Conservation (phyloP, 2,888 invertebrate genomes). For the Caenorhabditis panamensis region DNA sequence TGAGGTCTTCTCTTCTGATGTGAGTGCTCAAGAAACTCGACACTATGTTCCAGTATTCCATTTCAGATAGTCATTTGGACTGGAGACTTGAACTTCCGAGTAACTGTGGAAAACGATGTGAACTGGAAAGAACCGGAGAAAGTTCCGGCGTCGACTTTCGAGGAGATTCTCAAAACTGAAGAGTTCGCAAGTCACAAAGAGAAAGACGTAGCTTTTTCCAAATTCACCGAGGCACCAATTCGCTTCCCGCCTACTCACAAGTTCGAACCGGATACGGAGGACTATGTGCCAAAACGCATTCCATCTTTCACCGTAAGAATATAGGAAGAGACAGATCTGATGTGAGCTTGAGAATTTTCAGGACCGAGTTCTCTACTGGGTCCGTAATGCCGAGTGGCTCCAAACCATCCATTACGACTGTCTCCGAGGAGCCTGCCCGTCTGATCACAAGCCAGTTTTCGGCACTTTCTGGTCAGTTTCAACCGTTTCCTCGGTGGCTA, state of each 20-base stretch:
- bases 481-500: not conserved
- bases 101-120: slow-evolving; percentile 53
- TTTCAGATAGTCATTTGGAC: slow-evolving; percentile 75
- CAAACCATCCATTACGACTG: slow-evolving; percentile 69
- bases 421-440: slow-evolving; percentile 69
- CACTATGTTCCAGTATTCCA: not conserved
- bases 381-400: slow-evolving; percentile 49
- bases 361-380: slow-evolving; percentile 75
- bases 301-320: slow-evolving; percentile 75
- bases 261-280: slow-evolving; percentile 68
- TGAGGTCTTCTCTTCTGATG: slow-evolving; percentile 68
- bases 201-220: slow-evolving; percentile 58
- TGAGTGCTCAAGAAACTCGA: slow-evolving; percentile 28
- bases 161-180: slow-evolving; percentile 49
- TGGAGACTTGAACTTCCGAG: slow-evolving; percentile 79
- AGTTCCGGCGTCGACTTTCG: slow-evolving; percentile 6
- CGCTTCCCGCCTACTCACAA: slow-evolving; percentile 78
- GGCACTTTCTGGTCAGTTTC: slow-evolving; percentile 60
- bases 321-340: too few species aligned
- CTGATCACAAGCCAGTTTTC: slow-evolving; percentile 77
- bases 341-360: too few species aligned
- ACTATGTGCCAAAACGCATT: slow-evolving; percentile 70
- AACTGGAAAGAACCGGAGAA: slow-evolving; percentile 50
- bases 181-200: slow-evolving; percentile 49
- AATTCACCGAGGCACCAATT: slow-evolving; percentile 73